Evolutionary conservation across 2,113 vertebrate species (phyloP).

Genomic region (Gymnorhina tibicen): DNA sequence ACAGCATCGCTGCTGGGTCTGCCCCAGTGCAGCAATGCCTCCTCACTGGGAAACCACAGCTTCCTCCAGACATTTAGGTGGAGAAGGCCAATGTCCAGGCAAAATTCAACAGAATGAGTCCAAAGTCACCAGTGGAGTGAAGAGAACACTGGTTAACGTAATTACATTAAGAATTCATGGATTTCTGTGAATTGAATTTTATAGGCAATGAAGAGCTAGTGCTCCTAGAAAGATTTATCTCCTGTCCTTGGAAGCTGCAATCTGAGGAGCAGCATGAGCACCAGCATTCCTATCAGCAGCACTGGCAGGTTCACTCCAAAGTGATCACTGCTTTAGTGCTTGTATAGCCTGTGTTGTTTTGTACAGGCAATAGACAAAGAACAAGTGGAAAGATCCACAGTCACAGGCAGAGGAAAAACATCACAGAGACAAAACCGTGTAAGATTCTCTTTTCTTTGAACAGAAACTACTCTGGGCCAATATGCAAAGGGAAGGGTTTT

Average conservation of each 20-base stretch:
- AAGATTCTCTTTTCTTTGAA: not conserved
- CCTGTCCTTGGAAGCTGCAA: not conserved
- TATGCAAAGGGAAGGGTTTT: not conserved
- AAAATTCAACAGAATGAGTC: not conserved
- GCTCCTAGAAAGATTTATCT: not conserved
- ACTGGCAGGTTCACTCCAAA: not conserved
- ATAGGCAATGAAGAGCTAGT: not conserved
- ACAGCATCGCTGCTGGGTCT: not conserved
- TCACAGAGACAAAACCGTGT: not conserved
- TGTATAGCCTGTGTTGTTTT: not conserved
- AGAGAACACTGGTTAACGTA: rapidly evolving
- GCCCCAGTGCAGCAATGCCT: not conserved
- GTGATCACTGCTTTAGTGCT: not conserved
- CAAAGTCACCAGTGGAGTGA: not conserved
- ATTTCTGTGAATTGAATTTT: not conserved
- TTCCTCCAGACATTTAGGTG: not conserved
- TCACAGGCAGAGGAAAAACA: not conserved
- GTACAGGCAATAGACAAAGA: not conserved
- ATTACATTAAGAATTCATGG: not conserved
- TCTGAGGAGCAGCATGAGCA: not conserved
- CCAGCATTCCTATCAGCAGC: rapidly evolving
- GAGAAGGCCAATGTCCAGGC: not conserved
- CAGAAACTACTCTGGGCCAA: not conserved
- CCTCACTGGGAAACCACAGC: not conserved
- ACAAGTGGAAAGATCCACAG: not conserved